Evolutionary conservation across 2,113 vertebrate genomes (phyloP).

Genomic region (Tychaedon coryphoeus): DNA sequence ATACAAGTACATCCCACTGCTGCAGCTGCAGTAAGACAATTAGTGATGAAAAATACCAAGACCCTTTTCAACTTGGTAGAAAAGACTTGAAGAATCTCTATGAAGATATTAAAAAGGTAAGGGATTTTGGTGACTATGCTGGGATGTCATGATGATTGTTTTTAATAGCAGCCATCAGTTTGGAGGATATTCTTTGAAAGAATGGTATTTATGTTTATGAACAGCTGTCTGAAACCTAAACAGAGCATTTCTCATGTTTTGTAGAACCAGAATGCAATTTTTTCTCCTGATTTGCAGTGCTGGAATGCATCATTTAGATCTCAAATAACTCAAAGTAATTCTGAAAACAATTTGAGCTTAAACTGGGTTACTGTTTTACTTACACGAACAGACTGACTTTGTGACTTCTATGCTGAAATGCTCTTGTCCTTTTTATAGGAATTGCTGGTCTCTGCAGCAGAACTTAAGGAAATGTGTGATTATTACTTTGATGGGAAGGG

Average conservation of each 20-base stretch:
- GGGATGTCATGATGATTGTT: background rate
- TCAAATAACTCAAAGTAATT: background rate
- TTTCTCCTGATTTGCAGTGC: background rate
- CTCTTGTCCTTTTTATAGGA: conserved; percentile 76
- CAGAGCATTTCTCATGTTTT: background rate
- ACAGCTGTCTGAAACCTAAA: background rate
- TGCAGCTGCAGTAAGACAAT: conserved; percentile 74
- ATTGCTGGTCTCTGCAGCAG: conserved; percentile 82
- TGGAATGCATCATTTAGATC: background rate
- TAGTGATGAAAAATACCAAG: conserved; percentile 85
- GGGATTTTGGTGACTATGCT: background rate
- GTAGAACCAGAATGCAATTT: background rate
- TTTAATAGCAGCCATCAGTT: background rate
- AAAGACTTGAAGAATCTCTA: conserved; percentile 90
- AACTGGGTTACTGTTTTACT: background rate
- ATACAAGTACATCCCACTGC: conserved; percentile 25
- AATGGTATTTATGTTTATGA: background rate
- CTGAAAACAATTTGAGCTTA: background rate
- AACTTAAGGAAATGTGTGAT: conserved; percentile 90
- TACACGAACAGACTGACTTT: background rate
- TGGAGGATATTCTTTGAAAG: background rate
- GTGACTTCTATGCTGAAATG: background rate
- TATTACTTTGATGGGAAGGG: conserved; percentile 98
- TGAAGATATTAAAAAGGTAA: conserved; percentile 94
- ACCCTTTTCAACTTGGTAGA: conserved; percentile 89